These are phyloP conservation scores for Microctenopoma stevenorrisi DNA, from an alignment of 2,797 vertebrate species.

Conservation along the genomic window DNA sequence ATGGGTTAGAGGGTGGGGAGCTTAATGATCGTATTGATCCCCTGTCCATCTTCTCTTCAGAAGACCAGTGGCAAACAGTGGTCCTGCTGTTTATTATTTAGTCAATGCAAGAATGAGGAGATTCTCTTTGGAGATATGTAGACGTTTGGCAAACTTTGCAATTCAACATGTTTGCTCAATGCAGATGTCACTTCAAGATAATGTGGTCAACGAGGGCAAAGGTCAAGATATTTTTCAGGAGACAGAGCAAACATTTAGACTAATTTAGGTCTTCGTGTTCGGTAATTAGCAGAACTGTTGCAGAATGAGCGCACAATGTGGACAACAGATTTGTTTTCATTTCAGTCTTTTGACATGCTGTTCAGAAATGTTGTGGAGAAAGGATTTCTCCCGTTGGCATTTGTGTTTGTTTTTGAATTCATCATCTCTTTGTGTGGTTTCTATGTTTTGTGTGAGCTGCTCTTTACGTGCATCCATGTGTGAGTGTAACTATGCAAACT, in stretches of 20 bases:
- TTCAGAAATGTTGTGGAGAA: slow-evolving; percentile 11
- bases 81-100: slow-evolving; percentile 71
- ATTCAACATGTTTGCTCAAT: slow-evolving; percentile 45
- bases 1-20: slow-evolving; percentile 62
- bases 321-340: slow-evolving; percentile 54
- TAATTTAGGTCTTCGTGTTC: slow-evolving; percentile 39
- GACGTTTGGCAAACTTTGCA: slow-evolving; percentile 54
- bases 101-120: slow-evolving; percentile 68
- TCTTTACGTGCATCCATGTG: slow-evolving; percentile 17
- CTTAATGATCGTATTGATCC: slow-evolving; percentile 78
- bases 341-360: slow-evolving; percentile 40
- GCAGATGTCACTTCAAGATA: slow-evolving; percentile 31
- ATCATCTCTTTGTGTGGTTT: slow-evolving; percentile 20
- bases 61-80: slow-evolving; percentile 73
- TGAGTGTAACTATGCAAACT: slow-evolving; percentile 18
- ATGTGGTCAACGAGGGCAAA: slow-evolving; percentile 26
- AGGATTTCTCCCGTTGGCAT: slow-evolving; percentile 33
- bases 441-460: not conserved
- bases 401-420: slow-evolving; percentile 41
- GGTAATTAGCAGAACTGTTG: slow-evolving; percentile 46
- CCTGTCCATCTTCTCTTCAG: slow-evolving; percentile 69
- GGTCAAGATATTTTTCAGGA: slow-evolving; percentile 31
- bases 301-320: slow-evolving; percentile 25
- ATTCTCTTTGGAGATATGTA: slow-evolving; percentile 64
- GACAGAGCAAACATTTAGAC: slow-evolving; percentile 4